Evolutionary conservation across 2,113 vertebrate genomes (phyloP).

Genomic region (Pongo abelii): DNA sequence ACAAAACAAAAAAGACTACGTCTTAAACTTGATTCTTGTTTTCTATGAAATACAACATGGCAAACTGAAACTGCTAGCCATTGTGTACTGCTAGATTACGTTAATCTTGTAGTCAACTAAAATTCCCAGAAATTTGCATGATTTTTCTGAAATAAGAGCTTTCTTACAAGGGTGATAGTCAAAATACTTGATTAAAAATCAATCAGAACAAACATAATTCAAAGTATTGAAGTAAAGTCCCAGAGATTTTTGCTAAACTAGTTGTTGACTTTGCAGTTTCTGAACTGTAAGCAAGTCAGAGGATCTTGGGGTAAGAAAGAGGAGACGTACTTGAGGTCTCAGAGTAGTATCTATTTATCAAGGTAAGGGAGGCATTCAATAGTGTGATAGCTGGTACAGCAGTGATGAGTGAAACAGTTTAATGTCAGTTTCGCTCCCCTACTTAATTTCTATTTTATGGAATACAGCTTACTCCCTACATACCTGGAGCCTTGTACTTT

Average conservation of each 20-base stretch:
- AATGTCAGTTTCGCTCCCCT: background rate
- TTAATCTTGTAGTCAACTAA: background rate
- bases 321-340: background rate
- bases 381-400: background rate
- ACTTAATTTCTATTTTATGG: background rate
- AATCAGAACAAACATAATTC: background rate
- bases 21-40: background rate
- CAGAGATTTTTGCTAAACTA: background rate
- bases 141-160: slow-evolving; percentile 1
- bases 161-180: background rate
- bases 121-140: background rate
- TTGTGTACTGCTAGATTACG: background rate
- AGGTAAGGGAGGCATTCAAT: background rate
- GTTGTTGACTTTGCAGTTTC: background rate
- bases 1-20: background rate
- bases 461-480: background rate
- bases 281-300: background rate
- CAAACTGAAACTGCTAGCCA: background rate
- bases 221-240: background rate
- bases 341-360: background rate
- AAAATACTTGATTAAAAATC: background rate
- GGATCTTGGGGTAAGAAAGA: background rate
- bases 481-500: slow-evolving; percentile 95
- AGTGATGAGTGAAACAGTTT: background rate
- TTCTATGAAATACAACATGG: background rate